These are phyloP conservation scores for Callospermophilus lateralis DNA, from an alignment of 2,113 vertebrate species.

Conservation along the genomic window DNA sequence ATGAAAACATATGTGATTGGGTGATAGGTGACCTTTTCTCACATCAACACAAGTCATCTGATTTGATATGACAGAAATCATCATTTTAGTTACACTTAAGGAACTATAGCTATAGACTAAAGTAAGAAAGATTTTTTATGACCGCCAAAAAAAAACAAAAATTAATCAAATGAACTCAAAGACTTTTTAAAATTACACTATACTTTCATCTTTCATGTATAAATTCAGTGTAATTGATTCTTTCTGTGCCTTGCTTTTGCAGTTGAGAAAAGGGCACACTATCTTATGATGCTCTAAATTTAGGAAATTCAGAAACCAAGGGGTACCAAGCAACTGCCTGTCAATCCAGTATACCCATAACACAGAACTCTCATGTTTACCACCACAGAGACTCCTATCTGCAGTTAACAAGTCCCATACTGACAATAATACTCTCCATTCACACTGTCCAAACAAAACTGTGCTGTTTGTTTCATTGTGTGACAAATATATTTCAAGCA, in stretches of 20 bases:
- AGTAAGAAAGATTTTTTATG: neutral
- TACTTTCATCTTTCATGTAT: neutral
- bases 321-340: neutral
- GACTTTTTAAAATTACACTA: neutral
- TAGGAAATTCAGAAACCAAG: neutral
- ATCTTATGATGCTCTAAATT: neutral
- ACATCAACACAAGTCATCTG: neutral
- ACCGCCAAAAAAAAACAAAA: neutral
- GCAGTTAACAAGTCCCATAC: no score
- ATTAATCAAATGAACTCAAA: neutral
- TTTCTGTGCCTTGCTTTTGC: neutral
- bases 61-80: neutral
- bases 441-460: no score
- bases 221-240: neutral
- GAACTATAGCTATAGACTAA: neutral
- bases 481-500: no score
- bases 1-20: no score
- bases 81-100: neutral
- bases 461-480: no score
- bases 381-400: no score
- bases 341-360: neutral
- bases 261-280: neutral
- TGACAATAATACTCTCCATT: no score
- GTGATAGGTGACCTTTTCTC: accelerated
- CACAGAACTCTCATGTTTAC: no score